Evolutionary conservation across 2,797 vertebrate genomes (phyloP).

Genomic region (Hirundo rustica): DNA sequence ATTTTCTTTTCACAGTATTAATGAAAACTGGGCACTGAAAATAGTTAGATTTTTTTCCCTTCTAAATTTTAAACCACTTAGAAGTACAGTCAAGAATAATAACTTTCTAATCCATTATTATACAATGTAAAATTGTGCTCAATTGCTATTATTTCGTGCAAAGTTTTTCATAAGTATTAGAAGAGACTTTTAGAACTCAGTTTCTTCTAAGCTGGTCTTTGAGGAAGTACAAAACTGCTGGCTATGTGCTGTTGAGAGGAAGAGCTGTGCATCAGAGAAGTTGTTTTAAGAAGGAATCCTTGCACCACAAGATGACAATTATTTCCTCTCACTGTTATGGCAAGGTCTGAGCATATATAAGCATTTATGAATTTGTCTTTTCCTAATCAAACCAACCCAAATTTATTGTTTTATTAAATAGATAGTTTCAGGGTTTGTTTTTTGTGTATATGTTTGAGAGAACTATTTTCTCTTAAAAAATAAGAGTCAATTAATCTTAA

Average conservation of each 20-base stretch:
- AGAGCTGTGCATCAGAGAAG: neutral
- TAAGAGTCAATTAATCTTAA: neutral
- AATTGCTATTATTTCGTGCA: conserved; percentile 59
- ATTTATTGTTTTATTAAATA: neutral
- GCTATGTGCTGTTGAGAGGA: neutral
- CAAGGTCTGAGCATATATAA: neutral
- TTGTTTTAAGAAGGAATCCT: neutral
- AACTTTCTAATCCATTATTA: conserved; percentile 67
- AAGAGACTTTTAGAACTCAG: conserved; percentile 51
- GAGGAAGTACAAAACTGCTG: neutral
- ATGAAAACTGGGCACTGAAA: conserved; percentile 72
- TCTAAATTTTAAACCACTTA: conserved; percentile 68
- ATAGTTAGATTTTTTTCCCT: conserved; percentile 59
- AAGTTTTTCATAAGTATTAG: conserved; percentile 31
- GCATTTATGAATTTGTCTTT: neutral
- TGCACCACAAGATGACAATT: neutral
- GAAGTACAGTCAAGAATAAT: conserved; percentile 66
- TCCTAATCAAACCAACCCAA: neutral
- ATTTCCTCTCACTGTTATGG: neutral
- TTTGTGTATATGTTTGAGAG: neutral
- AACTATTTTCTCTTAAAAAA: neutral
- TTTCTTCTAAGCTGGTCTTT: conserved; percentile 22
- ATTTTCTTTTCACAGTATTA: conserved; percentile 79
- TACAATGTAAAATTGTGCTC: conserved; percentile 35
- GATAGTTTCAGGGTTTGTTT: neutral